phyloP scores from a whole-genome alignment of 2,888 invertebrate species.

The Trimorus sp. region DNA sequence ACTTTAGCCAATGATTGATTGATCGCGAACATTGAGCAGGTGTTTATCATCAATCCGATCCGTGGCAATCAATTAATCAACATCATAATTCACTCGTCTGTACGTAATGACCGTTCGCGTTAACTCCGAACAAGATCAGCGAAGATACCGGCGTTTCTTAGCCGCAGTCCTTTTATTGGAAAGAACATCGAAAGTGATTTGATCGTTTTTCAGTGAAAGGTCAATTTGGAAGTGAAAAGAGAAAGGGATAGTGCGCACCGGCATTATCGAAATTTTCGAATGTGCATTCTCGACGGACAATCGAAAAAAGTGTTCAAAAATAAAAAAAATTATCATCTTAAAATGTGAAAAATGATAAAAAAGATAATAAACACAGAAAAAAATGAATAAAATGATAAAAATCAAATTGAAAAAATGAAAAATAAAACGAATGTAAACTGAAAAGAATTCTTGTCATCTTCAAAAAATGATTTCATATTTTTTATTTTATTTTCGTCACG shows the following conservation, averaged over 20 bases:
- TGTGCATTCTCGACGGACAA: slow-evolving; percentile 37
- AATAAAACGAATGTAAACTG: no score
- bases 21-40: slow-evolving; percentile 21
- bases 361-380: no score
- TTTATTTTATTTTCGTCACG: neutral
- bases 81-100: slow-evolving; percentile 51
- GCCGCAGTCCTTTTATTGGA: slow-evolving; percentile 60
- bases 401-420: no score
- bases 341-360: no score
- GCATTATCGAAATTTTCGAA: slow-evolving; percentile 62
- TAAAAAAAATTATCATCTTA: no score
- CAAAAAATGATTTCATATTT: neutral
- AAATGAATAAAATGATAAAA: no score
- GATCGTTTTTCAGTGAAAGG: slow-evolving; percentile 71
- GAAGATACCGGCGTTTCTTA: slow-evolving; percentile 42
- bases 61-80: slow-evolving; percentile 52
- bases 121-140: slow-evolving; percentile 56
- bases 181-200: slow-evolving; percentile 67
- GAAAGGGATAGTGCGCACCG: slow-evolving; percentile 69
- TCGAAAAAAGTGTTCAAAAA: neutral
- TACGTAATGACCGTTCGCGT: slow-evolving; percentile 46
- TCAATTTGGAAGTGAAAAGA: slow-evolving; percentile 74
- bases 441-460: no score
- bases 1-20: slow-evolving; percentile 10
- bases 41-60: slow-evolving; percentile 45